Conservation (phyloP, 2,888 invertebrate species). For the Diplolepis rosae region DNA sequence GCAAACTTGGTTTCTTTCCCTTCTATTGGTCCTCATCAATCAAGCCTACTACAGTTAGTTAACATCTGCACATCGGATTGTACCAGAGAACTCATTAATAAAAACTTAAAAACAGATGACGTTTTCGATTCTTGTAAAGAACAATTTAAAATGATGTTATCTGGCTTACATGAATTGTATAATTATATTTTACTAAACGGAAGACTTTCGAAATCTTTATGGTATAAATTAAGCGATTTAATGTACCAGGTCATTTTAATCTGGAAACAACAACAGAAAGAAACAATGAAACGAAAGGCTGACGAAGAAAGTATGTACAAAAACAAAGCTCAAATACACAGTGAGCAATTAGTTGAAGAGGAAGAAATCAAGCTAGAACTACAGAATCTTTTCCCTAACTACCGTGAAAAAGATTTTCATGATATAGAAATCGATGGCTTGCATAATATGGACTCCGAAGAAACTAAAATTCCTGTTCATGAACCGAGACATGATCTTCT, state of each 20-base stretch:
- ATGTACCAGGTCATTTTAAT: constrained; percentile 79
- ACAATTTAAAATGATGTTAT: constrained; percentile 79
- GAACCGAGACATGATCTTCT: neutral
- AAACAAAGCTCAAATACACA: constrained; percentile 80
- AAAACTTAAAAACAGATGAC: constrained; percentile 60
- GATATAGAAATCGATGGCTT: constrained; percentile 77
- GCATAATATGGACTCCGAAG: constrained; percentile 60
- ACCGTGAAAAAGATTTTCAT: constrained; percentile 81
- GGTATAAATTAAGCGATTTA: constrained; percentile 76
- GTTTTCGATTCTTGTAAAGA: constrained; percentile 69
- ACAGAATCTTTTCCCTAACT: constrained; percentile 82
- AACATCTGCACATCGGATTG: constrained; percentile 73
- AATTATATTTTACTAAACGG: constrained; percentile 79
- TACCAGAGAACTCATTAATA: constrained; percentile 71
- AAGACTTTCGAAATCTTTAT: constrained; percentile 72
- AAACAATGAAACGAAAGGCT: constrained; percentile 79
- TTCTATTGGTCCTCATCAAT: constrained; percentile 64
- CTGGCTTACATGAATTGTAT: constrained; percentile 81
- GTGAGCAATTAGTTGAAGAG: constrained; percentile 82
- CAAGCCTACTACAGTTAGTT: constrained; percentile 71
- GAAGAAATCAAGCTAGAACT: constrained; percentile 80
- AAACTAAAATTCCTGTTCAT: constrained; percentile 31
- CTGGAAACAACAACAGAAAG: constrained; percentile 86
- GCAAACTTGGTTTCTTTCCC: constrained; percentile 77
- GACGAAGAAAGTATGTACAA: constrained; percentile 87